Conservation (phyloP, 2,113 vertebrate genomes). For the Tangachromis dhanisi region DNA sequence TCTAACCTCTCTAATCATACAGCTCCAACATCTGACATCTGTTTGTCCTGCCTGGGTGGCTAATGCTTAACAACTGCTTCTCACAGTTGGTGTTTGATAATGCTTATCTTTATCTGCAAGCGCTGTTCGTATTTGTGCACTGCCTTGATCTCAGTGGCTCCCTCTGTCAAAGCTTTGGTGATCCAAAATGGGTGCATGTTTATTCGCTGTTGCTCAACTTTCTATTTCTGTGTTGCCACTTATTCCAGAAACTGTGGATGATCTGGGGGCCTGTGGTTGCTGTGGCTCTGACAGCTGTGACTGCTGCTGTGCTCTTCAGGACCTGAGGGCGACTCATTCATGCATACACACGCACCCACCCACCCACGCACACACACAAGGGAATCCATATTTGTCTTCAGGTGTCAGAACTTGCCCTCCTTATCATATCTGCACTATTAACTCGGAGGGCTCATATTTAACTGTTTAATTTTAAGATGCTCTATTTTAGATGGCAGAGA, state of each 20-base stretch:
- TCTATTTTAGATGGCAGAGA: constrained; percentile 51
- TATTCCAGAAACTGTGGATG: constrained; percentile 86
- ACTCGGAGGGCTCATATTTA: constrained; percentile 49
- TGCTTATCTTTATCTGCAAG: constrained; percentile 16
- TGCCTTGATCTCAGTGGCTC: constrained; percentile 14
- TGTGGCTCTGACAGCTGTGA: constrained; percentile 89
- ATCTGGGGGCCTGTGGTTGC: constrained; percentile 92
- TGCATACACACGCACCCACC: background rate
- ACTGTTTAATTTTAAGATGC: constrained; percentile 47
- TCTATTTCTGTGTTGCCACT: constrained; percentile 36
- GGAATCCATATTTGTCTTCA: constrained; percentile 1
- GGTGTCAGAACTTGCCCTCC: constrained; percentile 17
- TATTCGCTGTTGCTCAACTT: background rate
- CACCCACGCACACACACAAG: background rate
- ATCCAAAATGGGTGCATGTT: background rate
- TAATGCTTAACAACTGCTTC: constrained; percentile 51
- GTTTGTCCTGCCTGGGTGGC: constrained; percentile 72
- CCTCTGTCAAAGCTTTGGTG: constrained; percentile 24
- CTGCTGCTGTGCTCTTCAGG: constrained; percentile 88
- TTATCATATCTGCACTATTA: constrained; percentile 49
- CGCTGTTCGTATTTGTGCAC: constrained; percentile 11
- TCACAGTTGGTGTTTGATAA: constrained; percentile 21
- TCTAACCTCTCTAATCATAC: constrained; percentile 52
- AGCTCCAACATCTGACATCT: constrained; percentile 74
- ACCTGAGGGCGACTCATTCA: constrained; percentile 67